Evolutionary conservation across 2,113 vertebrate species (phyloP).

Genomic region (Tetrax tetrax): DNA sequence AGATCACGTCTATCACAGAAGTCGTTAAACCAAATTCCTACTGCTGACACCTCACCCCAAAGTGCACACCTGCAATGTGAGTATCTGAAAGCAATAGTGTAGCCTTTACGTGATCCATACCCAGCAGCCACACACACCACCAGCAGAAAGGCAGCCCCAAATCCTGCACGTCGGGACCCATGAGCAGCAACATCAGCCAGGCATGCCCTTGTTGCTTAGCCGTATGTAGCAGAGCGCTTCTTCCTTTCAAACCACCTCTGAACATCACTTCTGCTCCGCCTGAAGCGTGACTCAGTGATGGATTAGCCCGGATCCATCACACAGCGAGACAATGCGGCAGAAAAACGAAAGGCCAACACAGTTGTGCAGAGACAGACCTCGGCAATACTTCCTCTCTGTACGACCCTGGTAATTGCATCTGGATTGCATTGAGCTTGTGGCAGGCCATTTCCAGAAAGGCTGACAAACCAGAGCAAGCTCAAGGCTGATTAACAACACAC

Average conservation of each 20-base stretch:
- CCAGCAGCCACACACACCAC: background rate
- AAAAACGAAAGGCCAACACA: background rate
- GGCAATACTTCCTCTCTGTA: background rate
- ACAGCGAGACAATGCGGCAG: background rate
- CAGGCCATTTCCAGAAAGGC: background rate
- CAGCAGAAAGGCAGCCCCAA: background rate
- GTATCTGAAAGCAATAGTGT: background rate
- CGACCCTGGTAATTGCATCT: background rate
- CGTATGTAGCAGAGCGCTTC: background rate
- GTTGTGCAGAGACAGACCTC: background rate
- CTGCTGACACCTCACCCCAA: background rate
- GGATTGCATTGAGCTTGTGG: background rate
- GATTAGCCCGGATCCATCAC: background rate
- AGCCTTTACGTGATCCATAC: background rate
- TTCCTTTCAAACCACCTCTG: background rate
- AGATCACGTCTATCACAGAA: rapidly evolving
- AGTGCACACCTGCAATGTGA: background rate
- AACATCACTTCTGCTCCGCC: background rate
- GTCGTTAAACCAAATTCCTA: background rate
- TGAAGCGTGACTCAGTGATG: background rate
- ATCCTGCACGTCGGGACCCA: rapidly evolving
- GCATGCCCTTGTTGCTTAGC: background rate
- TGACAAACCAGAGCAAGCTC: background rate
- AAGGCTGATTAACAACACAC: background rate
- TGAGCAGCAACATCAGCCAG: background rate